phyloP scores from a whole-genome alignment of 1,140 invertebrate genomes.

The Yoshiicerus persimilis region DNA sequence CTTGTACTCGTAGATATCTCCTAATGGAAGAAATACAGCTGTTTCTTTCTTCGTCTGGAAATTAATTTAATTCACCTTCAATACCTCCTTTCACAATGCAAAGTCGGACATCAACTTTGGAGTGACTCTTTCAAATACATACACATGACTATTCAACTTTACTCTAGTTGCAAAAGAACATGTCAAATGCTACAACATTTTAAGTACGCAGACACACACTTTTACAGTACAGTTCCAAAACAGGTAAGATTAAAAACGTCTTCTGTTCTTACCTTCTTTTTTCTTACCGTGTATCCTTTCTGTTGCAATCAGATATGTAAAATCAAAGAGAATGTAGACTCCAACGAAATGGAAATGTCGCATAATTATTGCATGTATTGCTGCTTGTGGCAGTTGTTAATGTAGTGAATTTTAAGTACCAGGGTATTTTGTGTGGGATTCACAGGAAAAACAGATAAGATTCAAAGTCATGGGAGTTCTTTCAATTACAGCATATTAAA shows the following conservation, averaged over 20 bases:
- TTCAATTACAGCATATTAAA: too few species aligned
- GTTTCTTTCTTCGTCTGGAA: neutral
- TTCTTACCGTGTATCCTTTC: neutral
- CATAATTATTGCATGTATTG: too few species aligned
- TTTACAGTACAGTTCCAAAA: neutral
- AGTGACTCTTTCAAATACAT: neutral
- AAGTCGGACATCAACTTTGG: neutral
- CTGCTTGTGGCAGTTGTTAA: too few species aligned
- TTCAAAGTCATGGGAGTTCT: too few species aligned
- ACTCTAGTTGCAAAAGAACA: neutral
- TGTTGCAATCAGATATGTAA: neutral
- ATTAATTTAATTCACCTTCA: neutral
- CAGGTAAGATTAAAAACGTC: neutral
- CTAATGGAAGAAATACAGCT: neutral
- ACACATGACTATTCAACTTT: neutral
- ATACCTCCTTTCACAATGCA: neutral
- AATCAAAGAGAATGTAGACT: too few species aligned
- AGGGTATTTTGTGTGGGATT: too few species aligned
- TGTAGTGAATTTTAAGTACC: too few species aligned
- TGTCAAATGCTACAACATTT: neutral
- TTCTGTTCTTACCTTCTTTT: neutral
- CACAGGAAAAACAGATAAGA: too few species aligned
- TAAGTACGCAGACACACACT: neutral
- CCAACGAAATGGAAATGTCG: too few species aligned
- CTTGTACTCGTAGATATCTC: neutral